Base-by-base conservation (phyloP, 2,113 vertebrate species). In the Mus pahari region DNA sequence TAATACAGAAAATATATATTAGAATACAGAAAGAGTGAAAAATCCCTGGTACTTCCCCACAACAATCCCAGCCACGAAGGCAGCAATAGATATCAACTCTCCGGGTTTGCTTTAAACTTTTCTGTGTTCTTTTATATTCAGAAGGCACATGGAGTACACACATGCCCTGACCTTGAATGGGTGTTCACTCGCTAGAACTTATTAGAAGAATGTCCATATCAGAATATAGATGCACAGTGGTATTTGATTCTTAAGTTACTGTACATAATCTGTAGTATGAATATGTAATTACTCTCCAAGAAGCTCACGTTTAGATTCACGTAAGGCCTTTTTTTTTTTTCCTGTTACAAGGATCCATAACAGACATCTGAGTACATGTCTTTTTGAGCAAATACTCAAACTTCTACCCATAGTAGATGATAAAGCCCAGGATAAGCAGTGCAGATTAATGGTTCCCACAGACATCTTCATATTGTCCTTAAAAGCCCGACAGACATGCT, bases 401-500 rank as follows among this genome's bases (percentile, higher is more conserved):
- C 42, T 94, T 96, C 89, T 86, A 90, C 91, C 55, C 55, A 45
- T 1, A 20, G 26, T 89, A n/a, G 87, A 64, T 93, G 78, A 53
- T 86, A 73, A 78, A 82, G 77, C 62, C 48, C 22, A 10, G 74
- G 11, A 90, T 89, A 64, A 89, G 24, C 39, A 60, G 45, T 83
- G 39, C 50, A 81, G 64, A 81, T 90, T 93, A 92, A 70, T 95
- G 66, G 93, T 96, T 87, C 84, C 81, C 86, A 64, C 82, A 90
- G 87, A 50, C 28, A 70, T 48, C 88, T 73, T 42, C 87, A 96
- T 58, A 83, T 91, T 84, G 92, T 79, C 50, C 50, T 75, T 68
- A 60, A 62, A 70, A 96, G 78, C 1, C 36, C 79, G 78, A 88
- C 90, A 95, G 86, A 82, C 73, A 81, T 55, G 66, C 62, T 92